Evolutionary conservation across 2,113 vertebrate species (phyloP).

Genomic region (Lepus timidus): DNA sequence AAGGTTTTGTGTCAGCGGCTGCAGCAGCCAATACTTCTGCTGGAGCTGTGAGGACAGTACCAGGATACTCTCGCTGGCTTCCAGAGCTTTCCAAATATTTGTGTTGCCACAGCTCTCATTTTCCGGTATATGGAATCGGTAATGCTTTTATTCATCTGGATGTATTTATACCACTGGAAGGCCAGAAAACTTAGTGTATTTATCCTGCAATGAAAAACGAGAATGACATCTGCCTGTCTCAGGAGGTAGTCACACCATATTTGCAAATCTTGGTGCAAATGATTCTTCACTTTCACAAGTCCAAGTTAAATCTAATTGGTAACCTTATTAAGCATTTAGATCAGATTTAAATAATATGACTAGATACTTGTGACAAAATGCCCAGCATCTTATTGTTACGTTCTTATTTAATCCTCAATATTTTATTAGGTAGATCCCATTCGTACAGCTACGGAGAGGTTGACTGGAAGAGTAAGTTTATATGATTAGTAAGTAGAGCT

Average conservation of each 20-base stretch:
- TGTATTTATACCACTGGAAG: not conserved
- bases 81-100: conserved; percentile 20
- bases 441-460: not conserved
- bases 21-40: not conserved
- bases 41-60: not conserved
- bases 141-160: conserved; percentile 36
- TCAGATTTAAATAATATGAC: conserved; percentile 31
- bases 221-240: not conserved
- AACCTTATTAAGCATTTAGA: not conserved
- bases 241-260: not conserved
- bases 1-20: conserved; percentile 53
- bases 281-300: conserved; percentile 11
- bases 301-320: not conserved
- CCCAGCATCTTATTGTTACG: not conserved
- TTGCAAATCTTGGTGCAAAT: not conserved
- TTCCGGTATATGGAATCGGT: conserved; percentile 13
- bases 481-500: not conserved
- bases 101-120: not conserved
- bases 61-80: not conserved
- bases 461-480: not conserved
- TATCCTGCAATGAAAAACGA: not conserved
- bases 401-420: not conserved
- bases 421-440: not conserved
- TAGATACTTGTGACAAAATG: not conserved
- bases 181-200: conserved; percentile 46